Percentiles rank a stretch among this genome's conserved stretches.
Evolutionary conservation across 2,888 invertebrate species (phyloP).

Genomic region (Drosophila colorata): DNA sequence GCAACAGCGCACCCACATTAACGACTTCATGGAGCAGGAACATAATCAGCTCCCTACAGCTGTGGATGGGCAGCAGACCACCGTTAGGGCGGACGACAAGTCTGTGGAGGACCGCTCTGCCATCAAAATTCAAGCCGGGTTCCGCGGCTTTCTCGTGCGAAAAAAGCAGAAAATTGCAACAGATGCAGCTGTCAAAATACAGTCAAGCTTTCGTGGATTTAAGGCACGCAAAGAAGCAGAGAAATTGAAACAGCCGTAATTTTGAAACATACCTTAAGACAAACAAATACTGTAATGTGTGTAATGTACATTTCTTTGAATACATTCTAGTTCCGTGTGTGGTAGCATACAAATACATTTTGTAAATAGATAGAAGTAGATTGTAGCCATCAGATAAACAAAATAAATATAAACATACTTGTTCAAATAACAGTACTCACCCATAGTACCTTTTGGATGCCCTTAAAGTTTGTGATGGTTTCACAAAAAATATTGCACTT

Average conservation of each 20-base stretch:
- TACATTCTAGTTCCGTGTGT: conserved; percentile 35
- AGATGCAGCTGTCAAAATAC: conserved; percentile 85
- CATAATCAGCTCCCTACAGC: conserved; percentile 14
- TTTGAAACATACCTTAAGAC: background rate
- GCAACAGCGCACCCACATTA: conserved; percentile 10
- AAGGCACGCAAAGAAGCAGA: conserved; percentile 84
- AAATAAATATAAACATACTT: conserved; percentile 47
- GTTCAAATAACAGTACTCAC: conserved; percentile 20
- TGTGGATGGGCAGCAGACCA: conserved; percentile 23
- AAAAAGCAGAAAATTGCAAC: conserved; percentile 83
- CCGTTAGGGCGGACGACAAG: conserved; percentile 30
- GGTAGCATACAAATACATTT: conserved; percentile 37
- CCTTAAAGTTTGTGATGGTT: background rate
- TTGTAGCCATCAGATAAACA: conserved; percentile 56
- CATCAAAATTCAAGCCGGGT: conserved; percentile 84
- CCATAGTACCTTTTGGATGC: background rate
- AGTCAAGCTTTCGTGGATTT: conserved; percentile 85
- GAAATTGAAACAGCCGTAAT: conserved; percentile 79
- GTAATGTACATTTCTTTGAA: conserved; percentile 24
- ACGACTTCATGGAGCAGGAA: conserved; percentile 48
- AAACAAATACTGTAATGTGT: conserved; percentile 5
- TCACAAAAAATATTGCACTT: background rate
- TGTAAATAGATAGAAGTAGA: conserved; percentile 65
- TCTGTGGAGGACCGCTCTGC: conserved; percentile 82
- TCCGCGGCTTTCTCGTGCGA: conserved; percentile 84